Evolutionary conservation across 2,797 vertebrate species (phyloP).

Genomic region (Craterocephalus amniculus): DNA sequence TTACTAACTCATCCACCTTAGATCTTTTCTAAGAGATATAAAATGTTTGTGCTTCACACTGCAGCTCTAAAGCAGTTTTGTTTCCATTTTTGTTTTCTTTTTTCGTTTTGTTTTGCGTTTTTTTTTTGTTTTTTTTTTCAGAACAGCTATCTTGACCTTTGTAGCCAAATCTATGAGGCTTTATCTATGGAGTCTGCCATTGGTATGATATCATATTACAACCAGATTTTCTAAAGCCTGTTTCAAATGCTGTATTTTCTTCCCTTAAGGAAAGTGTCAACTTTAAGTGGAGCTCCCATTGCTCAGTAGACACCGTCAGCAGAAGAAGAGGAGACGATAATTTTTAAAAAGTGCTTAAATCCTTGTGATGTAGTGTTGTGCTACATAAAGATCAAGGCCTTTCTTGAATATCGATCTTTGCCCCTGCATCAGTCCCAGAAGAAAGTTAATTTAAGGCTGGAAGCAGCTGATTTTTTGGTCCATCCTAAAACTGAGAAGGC

Average conservation of each 20-base stretch:
- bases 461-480: background rate
- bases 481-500: background rate
- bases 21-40: no score
- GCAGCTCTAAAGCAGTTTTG: no score
- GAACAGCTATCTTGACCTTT: no score
- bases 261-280: background rate
- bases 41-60: no score
- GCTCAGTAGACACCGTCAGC: background rate
- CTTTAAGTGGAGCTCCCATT: background rate
- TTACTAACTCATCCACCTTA: no score
- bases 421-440: background rate
- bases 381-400: background rate
- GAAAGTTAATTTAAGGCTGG: no score
- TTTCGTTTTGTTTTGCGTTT: background rate
- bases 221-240: background rate
- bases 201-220: background rate
- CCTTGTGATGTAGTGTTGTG: background rate
- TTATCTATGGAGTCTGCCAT: background rate
- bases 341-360: background rate
- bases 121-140: no score
- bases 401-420: background rate
- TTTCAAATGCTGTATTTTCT: background rate
- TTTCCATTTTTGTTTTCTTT: no score
- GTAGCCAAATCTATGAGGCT: background rate
- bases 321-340: background rate